A percentile compares a stretch with the other conserved stretches of the same genome.
Evolutionary conservation across 2,113 vertebrate species (phyloP).

Genomic region (Notechis scutatus): DNA sequence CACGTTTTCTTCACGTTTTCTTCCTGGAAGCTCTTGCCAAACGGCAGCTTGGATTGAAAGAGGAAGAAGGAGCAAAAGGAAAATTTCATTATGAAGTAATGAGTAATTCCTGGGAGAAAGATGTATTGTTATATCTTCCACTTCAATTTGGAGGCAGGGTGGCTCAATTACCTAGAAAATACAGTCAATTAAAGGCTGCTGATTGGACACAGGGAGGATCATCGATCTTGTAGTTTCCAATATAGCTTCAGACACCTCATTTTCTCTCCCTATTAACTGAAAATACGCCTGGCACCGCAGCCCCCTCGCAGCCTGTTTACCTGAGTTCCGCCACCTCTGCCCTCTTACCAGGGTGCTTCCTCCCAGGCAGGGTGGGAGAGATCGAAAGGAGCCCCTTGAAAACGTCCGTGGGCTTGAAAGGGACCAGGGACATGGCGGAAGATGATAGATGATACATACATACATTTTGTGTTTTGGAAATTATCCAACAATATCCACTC

Average conservation of each 20-base stretch:
- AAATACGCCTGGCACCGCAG: conserved; percentile 85
- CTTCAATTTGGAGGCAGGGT: conserved; percentile 81
- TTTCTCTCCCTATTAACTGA: conserved; percentile 89
- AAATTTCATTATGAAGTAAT: conserved; percentile 80
- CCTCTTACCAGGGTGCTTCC: conserved; percentile 72
- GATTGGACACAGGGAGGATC: conserved; percentile 84
- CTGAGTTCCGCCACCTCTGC: conserved; percentile 85
- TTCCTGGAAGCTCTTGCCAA: neutral
- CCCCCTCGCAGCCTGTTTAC: conserved; percentile 84
- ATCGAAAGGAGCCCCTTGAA: fast-evolving
- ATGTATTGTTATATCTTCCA: conserved; percentile 79
- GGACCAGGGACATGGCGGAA: neutral
- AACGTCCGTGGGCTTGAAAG: neutral
- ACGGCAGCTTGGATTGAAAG: neutral
- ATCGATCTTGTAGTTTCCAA: conserved; percentile 94
- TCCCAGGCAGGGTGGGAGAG: conserved; percentile 57
- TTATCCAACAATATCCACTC: neutral
- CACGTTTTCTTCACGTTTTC: neutral
- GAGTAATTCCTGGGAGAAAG: conserved; percentile 77
- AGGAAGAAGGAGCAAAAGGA: conserved; percentile 61
- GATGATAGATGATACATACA: neutral
- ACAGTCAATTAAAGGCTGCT: conserved; percentile 90
- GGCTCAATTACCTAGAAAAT: conserved; percentile 86
- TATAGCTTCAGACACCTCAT: conserved; percentile 89
- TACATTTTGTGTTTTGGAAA: neutral